These are phyloP conservation scores for Callorhinus ursinus DNA, from an alignment of 2,113 vertebrate genomes.

Conservation along the genomic window DNA sequence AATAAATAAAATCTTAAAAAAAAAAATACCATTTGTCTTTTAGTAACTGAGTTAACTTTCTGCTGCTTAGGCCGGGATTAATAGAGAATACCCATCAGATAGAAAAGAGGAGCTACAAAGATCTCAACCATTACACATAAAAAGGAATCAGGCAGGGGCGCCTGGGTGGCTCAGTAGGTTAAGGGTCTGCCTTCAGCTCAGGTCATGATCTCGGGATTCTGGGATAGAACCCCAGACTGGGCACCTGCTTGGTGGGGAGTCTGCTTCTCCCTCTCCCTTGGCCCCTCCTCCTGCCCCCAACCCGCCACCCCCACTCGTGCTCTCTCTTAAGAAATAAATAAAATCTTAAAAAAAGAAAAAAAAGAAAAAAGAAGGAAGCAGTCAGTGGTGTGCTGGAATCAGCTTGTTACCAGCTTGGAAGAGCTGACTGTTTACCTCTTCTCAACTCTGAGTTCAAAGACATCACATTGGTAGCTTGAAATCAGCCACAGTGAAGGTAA, in stretches of 20 bases:
- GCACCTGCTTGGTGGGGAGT: not conserved
- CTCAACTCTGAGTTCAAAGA: slow-evolving; percentile 37
- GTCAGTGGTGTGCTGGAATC: not conserved
- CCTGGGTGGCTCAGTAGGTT: not conserved
- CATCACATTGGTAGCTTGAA: not conserved
- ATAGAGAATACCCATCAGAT: not conserved
- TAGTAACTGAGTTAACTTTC: slow-evolving; percentile 30
- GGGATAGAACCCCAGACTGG: not conserved
- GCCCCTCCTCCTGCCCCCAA: not conserved
- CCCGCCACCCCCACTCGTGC: not conserved
- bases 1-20: no score
- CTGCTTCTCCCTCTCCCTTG: not conserved
- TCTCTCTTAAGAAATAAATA: not conserved
- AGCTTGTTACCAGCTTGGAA: not conserved
- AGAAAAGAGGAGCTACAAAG: not conserved
- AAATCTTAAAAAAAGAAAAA: not conserved
- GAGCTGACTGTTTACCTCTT: not conserved
- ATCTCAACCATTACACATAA: not conserved
- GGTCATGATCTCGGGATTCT: not conserved
- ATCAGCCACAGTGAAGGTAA: not conserved
- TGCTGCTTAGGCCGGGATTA: slow-evolving; percentile 5
- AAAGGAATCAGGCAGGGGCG: not conserved
- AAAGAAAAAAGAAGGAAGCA: not conserved
- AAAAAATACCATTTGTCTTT: not conserved
- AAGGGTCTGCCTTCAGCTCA: not conserved